Conservation (phyloP, 2,888 invertebrate species). For the Desoria tigrina region DNA sequence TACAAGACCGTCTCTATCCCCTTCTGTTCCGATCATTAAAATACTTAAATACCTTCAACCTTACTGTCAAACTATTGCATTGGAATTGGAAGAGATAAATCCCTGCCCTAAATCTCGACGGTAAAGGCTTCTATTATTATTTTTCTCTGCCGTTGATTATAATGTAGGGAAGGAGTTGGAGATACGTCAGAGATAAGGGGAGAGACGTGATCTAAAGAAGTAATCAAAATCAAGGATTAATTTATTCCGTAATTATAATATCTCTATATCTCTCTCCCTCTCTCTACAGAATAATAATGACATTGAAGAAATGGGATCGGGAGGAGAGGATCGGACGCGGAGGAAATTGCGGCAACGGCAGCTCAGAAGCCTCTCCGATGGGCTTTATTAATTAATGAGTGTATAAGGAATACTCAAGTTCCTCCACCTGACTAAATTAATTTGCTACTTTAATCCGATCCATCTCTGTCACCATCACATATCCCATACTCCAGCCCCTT, state of each 20-base stretch:
- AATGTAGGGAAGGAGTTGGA: slow-evolving; percentile 9
- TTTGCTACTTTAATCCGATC: slow-evolving; percentile 20
- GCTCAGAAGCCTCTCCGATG: background rate
- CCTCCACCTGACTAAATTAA: slow-evolving; percentile 24
- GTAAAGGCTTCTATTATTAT: background rate
- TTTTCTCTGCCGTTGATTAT: slow-evolving; percentile 1
- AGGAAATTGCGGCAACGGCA: slow-evolving; percentile 3
- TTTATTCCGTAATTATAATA: slow-evolving; percentile 14
- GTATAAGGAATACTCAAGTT: background rate
- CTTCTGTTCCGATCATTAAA: too few species aligned
- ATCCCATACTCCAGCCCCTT: background rate
- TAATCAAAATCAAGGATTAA: slow-evolving; percentile 26
- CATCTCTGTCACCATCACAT: slow-evolving; percentile 22
- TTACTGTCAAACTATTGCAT: too few species aligned
- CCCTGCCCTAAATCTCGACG: background rate
- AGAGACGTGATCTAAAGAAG: slow-evolving; percentile 21
- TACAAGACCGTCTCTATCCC: too few species aligned
- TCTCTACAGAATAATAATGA: slow-evolving; percentile 15
- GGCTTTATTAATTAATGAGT: slow-evolving; percentile 21
- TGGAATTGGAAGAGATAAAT: background rate
- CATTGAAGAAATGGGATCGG: background rate
- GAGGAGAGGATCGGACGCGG: background rate
- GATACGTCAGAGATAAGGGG: slow-evolving; percentile 18
- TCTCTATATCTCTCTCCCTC: background rate
- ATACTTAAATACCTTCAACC: too few species aligned